Base-by-base conservation (phyloP, 1,140 invertebrate species). In the Drosophila suzukii region DNA sequence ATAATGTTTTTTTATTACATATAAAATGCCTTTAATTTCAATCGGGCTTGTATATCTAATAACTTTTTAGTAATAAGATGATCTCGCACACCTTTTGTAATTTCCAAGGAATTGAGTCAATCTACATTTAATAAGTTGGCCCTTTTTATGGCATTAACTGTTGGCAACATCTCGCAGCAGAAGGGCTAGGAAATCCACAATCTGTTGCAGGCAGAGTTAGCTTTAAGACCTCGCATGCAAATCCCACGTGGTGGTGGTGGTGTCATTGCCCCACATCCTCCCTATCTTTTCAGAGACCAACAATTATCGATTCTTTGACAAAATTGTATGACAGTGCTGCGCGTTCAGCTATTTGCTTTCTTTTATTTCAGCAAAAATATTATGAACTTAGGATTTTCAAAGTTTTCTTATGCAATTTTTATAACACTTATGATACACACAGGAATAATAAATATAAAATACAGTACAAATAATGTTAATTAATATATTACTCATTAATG, bases 281-380 rank as follows among this genome's bases (percentile, higher is more conserved):
- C 24, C 49, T n/a, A 24, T 61, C 12, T 5, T 5, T 50, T 17
- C 6, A 34, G 39, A 5, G 24, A 58, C 24, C 15, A 56, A 12
- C 50, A 67, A 27, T 70, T 70, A 70, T 70, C 36, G 67, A 70
- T 70, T 68, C 43, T 39, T 32, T 67, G 34, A 32, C 34, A 15
- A 55, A 10, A 11, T 39, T 10, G 12, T 15, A 11, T 15, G 51
- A 41, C 13, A 57, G 36, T 57, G 15, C 6, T 39, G 24, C 8
- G 3, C 0, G 13, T 30, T n/a, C n/a, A 30, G 51, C n/a, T 17
- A 51, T 15, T 50, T 36, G 0, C 3, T 34, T 50, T 27, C 2
- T 44, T 24, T 46, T 46, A 11, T 11, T 8, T 12, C 5, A 10
- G 5, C 3, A 27, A 4, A 27, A 27, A 32, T 32, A 32, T 7